Percentiles rank a stretch among this genome's conserved stretches.
These are phyloP conservation scores for Habroteleia sp. DNA, from an alignment of 2,888 invertebrate species.

Conservation along the genomic window DNA sequence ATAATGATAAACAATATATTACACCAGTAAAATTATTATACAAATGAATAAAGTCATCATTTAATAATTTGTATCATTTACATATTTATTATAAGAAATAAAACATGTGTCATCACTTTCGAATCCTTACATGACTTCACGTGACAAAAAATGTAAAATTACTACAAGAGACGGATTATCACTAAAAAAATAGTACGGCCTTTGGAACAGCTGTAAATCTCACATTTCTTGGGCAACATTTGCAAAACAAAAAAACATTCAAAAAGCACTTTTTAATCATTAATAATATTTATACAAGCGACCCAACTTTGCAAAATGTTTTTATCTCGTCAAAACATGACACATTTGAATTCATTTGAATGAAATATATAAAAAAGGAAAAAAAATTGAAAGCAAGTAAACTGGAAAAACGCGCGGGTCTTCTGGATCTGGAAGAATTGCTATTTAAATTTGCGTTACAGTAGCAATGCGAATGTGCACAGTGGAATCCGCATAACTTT, in stretches of 20 bases:
- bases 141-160: conserved; percentile 14
- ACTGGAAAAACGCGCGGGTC: no score
- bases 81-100: conserved; percentile 43
- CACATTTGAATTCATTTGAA: no score
- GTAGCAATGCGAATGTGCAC: neutral
- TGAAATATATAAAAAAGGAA: neutral
- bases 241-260: conserved; percentile 10
- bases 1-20: no score
- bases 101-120: conserved; percentile 18
- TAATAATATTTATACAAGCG: no score
- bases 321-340: no score
- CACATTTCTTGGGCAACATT: conserved; percentile 8
- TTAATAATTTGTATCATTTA: conserved; percentile 22
- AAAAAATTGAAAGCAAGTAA: no score
- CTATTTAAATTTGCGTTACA: neutral
- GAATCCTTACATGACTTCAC: conserved; percentile 20
- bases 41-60: neutral
- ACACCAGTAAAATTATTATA: no score
- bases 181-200: conserved; percentile 28
- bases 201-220: conserved; percentile 24
- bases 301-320: no score
- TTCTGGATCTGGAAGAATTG: conserved; percentile 14
- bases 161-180: conserved; percentile 36
- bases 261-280: neutral
- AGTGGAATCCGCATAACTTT: conserved; percentile 4